Percentiles rank a stretch among this genome's conserved stretches.
These are phyloP conservation scores for Elaphurus davidianus DNA, from an alignment of 2,113 vertebrate genomes.

Conservation along the genomic window DNA sequence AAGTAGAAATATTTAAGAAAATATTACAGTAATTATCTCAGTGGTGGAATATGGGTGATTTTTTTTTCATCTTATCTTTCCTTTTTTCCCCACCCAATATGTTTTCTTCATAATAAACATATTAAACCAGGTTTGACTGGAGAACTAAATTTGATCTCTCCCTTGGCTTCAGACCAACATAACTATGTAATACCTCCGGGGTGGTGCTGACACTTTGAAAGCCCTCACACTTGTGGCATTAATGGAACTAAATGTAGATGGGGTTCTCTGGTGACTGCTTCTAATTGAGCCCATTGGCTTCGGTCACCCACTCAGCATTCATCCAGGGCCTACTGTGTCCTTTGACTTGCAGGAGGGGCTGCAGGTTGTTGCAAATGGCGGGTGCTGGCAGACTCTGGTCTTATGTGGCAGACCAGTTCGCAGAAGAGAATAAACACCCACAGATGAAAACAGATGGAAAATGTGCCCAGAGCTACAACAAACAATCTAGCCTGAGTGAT, in stretches of 20 bases:
- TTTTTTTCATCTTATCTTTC: not conserved
- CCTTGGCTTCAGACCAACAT: conserved; percentile 41
- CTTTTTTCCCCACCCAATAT: not conserved
- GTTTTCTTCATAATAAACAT: not conserved
- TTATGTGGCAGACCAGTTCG: not conserved
- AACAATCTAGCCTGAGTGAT: not conserved
- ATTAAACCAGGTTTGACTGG: conserved; percentile 9
- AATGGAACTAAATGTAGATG: not conserved
- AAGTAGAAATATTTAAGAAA: conserved; percentile 12
- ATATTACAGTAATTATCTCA: conserved; percentile 14
- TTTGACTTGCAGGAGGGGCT: not conserved
- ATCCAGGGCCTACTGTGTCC: not conserved
- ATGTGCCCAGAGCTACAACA: not conserved
- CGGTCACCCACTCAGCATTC: not conserved
- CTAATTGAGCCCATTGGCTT: not conserved
- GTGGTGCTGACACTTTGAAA: conserved; percentile 14
- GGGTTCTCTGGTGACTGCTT: conserved; percentile 1
- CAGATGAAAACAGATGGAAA: not conserved
- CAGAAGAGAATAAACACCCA: not conserved
- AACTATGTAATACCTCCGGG: not conserved
- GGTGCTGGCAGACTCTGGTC: not conserved
- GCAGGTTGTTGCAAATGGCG: not conserved
- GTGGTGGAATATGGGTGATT: not conserved
- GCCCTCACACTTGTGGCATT: not conserved
- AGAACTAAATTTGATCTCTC: conserved; percentile 37